phyloP scores from a whole-genome alignment of 2,888 invertebrate species.

The Coleophora flavipennella region DNA sequence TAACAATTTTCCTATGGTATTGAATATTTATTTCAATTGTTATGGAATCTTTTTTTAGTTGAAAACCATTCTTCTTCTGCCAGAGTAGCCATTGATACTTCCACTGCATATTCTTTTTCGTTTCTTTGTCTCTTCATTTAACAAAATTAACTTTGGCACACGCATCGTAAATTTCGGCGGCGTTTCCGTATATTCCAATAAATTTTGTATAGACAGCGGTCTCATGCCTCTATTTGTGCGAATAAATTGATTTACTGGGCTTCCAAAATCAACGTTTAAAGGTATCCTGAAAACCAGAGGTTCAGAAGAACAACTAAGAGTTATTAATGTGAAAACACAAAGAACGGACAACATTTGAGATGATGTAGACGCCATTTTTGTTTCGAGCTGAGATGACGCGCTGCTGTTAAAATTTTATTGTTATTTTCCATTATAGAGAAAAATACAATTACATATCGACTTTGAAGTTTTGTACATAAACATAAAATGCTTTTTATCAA shows the following conservation, averaged over 20 bases:
- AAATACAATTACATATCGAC: no score
- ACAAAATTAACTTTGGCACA: conserved; percentile 12
- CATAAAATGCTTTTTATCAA: no score
- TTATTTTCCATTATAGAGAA: no score
- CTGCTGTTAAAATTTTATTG: no score
- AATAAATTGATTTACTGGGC: conserved; percentile 23
- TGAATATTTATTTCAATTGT: neutral
- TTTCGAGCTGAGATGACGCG: no score
- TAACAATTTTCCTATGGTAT: neutral
- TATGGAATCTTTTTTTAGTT: conserved; percentile 2
- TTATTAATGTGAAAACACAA: no score
- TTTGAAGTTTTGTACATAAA: no score
- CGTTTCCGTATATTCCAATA: conserved; percentile 22
- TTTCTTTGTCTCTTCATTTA: conserved; percentile 8
- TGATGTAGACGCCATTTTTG: no score
- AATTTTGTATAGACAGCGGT: conserved; percentile 22
- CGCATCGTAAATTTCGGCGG: conserved; percentile 17
- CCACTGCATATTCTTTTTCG: conserved; percentile 11
- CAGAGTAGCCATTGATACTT: conserved; percentile 15
- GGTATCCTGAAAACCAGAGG: no score
- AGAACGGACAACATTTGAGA: no score
- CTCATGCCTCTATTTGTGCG: conserved; percentile 17
- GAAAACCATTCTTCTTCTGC: conserved; percentile 16
- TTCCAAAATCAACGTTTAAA: no score
- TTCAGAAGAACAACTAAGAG: no score